Evolutionary conservation across 1,140 invertebrate genomes (phyloP), one percentile per base, ranked within the genome.

Genomic region (Lordiphosa stackelbergi): DNA sequence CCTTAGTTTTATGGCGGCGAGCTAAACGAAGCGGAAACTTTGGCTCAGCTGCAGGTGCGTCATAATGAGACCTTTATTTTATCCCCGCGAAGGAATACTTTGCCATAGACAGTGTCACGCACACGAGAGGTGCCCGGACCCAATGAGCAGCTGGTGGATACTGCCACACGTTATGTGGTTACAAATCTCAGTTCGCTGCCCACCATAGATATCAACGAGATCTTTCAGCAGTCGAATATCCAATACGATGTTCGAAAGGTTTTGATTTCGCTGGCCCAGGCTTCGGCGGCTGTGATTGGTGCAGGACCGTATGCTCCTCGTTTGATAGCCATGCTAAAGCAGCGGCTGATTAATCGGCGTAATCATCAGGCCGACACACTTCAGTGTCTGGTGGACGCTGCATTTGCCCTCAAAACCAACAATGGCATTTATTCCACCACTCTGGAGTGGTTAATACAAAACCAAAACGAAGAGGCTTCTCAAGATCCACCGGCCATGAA

Each of bases 191-290:
- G 11, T 24, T 13, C 58, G 24, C 42, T 85, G 56, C 83, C 73
- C n/a, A 55, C 75, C 47, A 85, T 86, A 9, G 85, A 88, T 48
- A 83, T 87, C 36, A 87, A 88, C 35, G 86, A 88, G 55, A 85
- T 88, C 34, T 86, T 88, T 48, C 78, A 87, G 56, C 86, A 87
- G 57, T 85, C 85, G 8, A 87, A 88, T 53, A 66, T 88, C 9
- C 86, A 88, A 63, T 85, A 86, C 45, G 87, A 88, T 74, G 85
- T 88, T 7, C 69, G 87, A 6, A 87, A 88, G 52, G 87, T 88
- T 8, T 53, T 88, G 5, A 88, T 88, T 16, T 86, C 84, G 0
- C 13, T 88, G 48, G 87, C 87, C 3, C 83, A 88, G 46, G 84
- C 73, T 3, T 88, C 86, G 12, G 86, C 87, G 2, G 66, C 69